phyloP scores from a whole-genome alignment of 2,888 invertebrate species.

The Parascotia fuliginaria region DNA sequence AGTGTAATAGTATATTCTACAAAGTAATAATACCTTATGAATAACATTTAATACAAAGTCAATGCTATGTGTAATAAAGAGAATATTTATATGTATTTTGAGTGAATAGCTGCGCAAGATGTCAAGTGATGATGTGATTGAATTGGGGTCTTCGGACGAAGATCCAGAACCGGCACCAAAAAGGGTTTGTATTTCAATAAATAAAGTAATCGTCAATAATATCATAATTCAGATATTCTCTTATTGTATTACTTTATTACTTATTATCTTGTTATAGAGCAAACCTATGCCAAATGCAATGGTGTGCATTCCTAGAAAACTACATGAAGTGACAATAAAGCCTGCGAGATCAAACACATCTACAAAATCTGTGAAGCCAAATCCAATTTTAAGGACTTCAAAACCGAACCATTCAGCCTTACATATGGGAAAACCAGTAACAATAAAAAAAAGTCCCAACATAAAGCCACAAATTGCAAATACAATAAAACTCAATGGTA shows the following conservation, averaged over 20 bases:
- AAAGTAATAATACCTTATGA: too few species aligned
- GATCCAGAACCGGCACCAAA: slow-evolving; percentile 71
- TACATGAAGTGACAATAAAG: slow-evolving; percentile 63
- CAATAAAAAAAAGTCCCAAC: slow-evolving; percentile 48
- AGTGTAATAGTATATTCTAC: too few species aligned
- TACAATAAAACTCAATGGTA: slow-evolving; percentile 7
- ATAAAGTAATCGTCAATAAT: not conserved
- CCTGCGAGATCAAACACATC: slow-evolving; percentile 44
- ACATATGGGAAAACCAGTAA: slow-evolving; percentile 42
- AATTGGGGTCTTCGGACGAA: slow-evolving; percentile 79
- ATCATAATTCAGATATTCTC: not conserved
- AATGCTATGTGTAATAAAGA: not conserved
- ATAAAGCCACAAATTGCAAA: slow-evolving; percentile 1
- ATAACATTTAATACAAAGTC: too few species aligned
- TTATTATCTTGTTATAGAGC: slow-evolving; percentile 54
- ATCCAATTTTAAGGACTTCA: not conserved
- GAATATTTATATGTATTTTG: not conserved
- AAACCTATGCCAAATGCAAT: slow-evolving; percentile 71
- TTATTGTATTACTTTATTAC: not conserved
- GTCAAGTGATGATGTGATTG: slow-evolving; percentile 77
- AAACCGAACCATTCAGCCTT: slow-evolving; percentile 25
- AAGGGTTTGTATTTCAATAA: slow-evolving; percentile 53
- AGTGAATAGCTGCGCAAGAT: slow-evolving; percentile 48
- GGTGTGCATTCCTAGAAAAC: slow-evolving; percentile 71
- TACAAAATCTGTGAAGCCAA: not conserved